Base-by-base conservation (phyloP, 2,113 vertebrate species). In the Chloropsis cyanopogon region DNA sequence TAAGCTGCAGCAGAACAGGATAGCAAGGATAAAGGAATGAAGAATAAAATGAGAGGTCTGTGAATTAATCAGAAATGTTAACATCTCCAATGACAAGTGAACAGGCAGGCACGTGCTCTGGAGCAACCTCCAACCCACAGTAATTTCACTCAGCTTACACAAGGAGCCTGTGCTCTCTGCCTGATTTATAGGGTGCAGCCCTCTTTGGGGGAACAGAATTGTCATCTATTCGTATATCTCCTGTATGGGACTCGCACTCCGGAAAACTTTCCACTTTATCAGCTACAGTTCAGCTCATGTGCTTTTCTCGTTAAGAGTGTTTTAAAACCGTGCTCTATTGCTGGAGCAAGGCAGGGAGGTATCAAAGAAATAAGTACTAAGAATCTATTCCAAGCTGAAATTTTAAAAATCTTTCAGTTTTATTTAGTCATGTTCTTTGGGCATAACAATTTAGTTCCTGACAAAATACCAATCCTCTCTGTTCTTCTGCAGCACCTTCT, bases 1-100 rank as follows among this genome's bases (percentile, higher is more conserved):
- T 96, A 95, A 97, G 91, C 96, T 97, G 96, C 95, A 73, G 95
- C 92, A 97, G 96, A 98, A 95, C 96, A 94, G 93, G 95, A 97
- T 94, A 98, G 96, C 96, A 93, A 97, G 97, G 97, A 97, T 97
- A 97, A 97, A 97, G 97, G 97, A 97, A 97, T 96, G 95, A 97
- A 91, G 95, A 97, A 96, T 97, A 97, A 98, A 98, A 97, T 97
- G 96, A 98, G 96, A 97, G 96, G 94, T 97, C 89, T 97, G 91
- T 97, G 98, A 98, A 98, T 98, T 98, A 97, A 98, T 98, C 98
- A 98, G 97, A 96, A 97, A 97, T 97, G 98, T 97, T 98, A 97
- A 97, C 97, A 97, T 97, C 95, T 95, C 96, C 39, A 90, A 97
- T 98, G 98, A 98, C 97, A 98, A 97, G 97, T 29, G 97, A 98